phyloP scores from a whole-genome alignment of 2,113 vertebrate genomes.

The Myotis yumanensis region DNA sequence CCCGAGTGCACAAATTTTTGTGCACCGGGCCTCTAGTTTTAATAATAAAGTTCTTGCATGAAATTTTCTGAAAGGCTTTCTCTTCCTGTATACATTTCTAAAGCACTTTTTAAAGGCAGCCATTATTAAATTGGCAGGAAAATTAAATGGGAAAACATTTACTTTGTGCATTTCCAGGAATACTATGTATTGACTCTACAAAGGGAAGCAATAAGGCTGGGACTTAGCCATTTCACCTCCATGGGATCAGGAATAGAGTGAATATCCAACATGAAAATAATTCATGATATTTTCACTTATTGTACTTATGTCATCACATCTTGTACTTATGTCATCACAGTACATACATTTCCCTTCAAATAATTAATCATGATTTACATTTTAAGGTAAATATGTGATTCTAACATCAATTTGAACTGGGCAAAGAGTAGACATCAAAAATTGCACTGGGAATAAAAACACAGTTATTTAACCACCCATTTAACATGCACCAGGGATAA shows the following conservation, averaged over 20 bases:
- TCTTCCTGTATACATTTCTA: not conserved
- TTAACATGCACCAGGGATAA: not conserved
- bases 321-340: not conserved
- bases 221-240: not conserved
- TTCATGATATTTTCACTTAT: not conserved
- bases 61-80: not conserved
- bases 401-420: not conserved
- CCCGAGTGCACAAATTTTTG: no score
- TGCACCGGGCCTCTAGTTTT: no score
- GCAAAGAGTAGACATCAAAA: not conserved
- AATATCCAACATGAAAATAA: not conserved
- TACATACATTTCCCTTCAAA: not conserved
- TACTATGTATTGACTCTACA: not conserved
- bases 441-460: not conserved
- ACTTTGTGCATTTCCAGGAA: not conserved
- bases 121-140: not conserved
- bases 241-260: not conserved
- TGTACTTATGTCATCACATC: not conserved
- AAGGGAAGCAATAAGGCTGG: not conserved
- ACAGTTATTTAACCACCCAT: not conserved
- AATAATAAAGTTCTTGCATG: not conserved
- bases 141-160: not conserved
- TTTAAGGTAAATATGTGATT: not conserved
- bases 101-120: not conserved
- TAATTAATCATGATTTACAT: not conserved